Base-by-base conservation (phyloP, 2,888 invertebrate species). In the Lepas anatifera region DNA sequence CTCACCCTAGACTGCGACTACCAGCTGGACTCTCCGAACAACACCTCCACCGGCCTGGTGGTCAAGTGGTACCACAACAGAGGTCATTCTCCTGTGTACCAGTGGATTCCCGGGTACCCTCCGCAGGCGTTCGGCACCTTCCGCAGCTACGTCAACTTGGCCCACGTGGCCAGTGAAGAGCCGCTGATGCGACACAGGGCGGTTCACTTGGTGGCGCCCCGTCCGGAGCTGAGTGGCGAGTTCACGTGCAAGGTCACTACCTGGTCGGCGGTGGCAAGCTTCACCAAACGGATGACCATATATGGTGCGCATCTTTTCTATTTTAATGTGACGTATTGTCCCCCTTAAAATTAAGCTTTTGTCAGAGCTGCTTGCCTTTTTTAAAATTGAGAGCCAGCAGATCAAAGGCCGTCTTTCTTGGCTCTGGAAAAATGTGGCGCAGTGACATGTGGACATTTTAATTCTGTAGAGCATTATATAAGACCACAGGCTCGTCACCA, bases 1-100 rank as follows among this genome's bases (percentile, higher is more conserved):
- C 80, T 84, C 83, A 80, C 87, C 3, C 80, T 90, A 72, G 90
- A 90, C 79, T 90, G 90, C 76, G 86, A 89, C 76, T 90, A 87
- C 76, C 79, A 81, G 74, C 80, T 86, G 25, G 83, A 84, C n/a
- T 83, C 84, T 22, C 84, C 82, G 68, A 85, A 86, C 75, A 86
- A 78, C 73, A 78, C 74, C 35, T 74, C 66, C 66, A 25, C 71
- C 18, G 70, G 72, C 6, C 73, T 76, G 67, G 76, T 76, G 69
- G 74, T 76, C 52, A 76, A 76, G 73, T 76, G 76, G 76, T 76
- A 75, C 72, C 73, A 74, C 68, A 74, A 75, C 71, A 70, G 75
- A 39, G 73, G 75, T 63, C 76, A 75, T 4, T 70, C 72, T n/a
- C 76, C 76, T n/a, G 75, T 76, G 37, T 76, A 76, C 68, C 76